Evolutionary conservation across 1,140 invertebrate species (phyloP).

Genomic region (Drosophila ogumai): DNA sequence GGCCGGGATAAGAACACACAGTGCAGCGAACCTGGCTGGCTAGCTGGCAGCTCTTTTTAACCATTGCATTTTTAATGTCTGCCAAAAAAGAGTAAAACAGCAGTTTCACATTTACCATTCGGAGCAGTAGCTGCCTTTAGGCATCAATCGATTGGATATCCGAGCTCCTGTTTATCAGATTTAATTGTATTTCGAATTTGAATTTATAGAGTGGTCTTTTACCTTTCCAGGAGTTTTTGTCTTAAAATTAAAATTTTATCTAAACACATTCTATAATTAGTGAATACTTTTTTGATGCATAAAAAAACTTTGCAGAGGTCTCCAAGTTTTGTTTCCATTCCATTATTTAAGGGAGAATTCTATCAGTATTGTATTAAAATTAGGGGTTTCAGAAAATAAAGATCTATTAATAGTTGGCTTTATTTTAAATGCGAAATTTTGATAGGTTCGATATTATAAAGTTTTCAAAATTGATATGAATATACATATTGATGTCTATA

Average conservation of each 20-base stretch:
- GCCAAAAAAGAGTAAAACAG: constrained; percentile 40
- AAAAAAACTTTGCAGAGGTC: too few relatives aligned
- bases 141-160: constrained; percentile 49
- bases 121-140: background rate
- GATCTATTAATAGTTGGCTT: too few relatives aligned
- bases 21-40: constrained; percentile 24
- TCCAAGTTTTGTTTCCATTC: too few relatives aligned
- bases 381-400: too few relatives aligned
- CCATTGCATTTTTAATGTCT: constrained; percentile 75
- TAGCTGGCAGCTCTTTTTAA: constrained; percentile 50
- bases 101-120: constrained; percentile 4
- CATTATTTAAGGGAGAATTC: too few relatives aligned
- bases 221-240: too few relatives aligned
- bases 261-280: background rate
- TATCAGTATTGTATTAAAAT: too few relatives aligned
- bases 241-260: background rate
- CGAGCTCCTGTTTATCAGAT: constrained; percentile 1
- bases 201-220: background rate
- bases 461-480: too few relatives aligned
- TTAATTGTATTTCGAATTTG: constrained; percentile 19
- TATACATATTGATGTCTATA: too few relatives aligned
- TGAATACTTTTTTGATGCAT: too few relatives aligned
- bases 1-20: constrained; percentile 33
- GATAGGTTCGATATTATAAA: too few relatives aligned
- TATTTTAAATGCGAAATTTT: too few relatives aligned